phyloP scores from a whole-genome alignment of 2,797 vertebrate genomes.

The Prunella strophiata region DNA sequence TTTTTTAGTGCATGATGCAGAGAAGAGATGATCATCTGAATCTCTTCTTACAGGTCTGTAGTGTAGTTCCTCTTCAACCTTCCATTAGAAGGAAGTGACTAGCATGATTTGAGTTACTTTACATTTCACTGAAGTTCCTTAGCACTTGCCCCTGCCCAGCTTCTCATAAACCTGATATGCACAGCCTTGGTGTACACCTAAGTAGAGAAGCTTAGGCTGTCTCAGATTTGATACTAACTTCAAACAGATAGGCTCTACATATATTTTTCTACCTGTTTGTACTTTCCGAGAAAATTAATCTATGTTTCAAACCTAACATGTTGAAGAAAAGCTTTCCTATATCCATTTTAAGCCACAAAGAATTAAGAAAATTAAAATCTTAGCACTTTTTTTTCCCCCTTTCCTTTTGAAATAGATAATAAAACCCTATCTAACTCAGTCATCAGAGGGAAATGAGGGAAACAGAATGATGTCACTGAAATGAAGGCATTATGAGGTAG shows the following conservation, averaged over 20 bases:
- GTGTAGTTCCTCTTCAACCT: background rate
- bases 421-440: background rate
- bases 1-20: background rate
- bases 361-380: background rate
- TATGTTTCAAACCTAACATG: background rate
- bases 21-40: background rate
- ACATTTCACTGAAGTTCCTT: background rate
- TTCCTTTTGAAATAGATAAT: background rate
- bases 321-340: background rate
- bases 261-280: background rate
- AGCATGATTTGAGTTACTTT: background rate
- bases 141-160: fast-evolving
- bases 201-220: background rate
- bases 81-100: background rate
- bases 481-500: background rate
- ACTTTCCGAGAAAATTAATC: background rate
- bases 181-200: background rate
- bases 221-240: background rate
- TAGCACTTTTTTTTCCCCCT: fast-evolving
- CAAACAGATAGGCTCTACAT: background rate
- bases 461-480: background rate
- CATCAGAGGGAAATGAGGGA: background rate
- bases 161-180: background rate
- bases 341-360: fast-evolving
- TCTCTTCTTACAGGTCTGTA: background rate